Base-by-base conservation (phyloP, 1,140 invertebrate species). In the Caerostris darwini region DNA sequence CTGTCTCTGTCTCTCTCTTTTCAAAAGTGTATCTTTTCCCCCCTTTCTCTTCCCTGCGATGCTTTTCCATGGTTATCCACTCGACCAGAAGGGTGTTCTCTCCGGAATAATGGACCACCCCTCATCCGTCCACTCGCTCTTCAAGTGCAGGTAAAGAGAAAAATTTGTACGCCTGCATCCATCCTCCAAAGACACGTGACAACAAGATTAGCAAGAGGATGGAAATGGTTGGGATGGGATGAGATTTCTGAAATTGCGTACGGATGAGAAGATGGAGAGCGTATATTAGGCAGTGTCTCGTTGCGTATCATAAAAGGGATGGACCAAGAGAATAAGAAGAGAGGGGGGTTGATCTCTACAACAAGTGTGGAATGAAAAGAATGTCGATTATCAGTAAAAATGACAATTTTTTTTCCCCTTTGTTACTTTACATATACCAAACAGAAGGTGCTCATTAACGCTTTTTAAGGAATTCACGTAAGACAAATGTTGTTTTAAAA, bases 101-200 rank as follows among this genome's bases (percentile, higher is more conserved):
- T 34, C 83, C 7, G 19, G 83, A 58, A 85, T 56, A 85, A 85
- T 85, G 83, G 83, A 85, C 83, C 54, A 57, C 57, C 83, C 82
- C 56, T 12, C 17, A 7, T 85, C 58, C 54, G 54, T 50, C 61
- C 61, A 67, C 61, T 67, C 61, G 71, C 53, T 77, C 71, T 34
- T 34, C 12, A 67, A 67, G 64, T 85, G 83, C 83, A 85, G 83
- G 83, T 58, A 85, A 85, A 85, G 57, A 85, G 64, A 85, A 85
- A 59, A 19, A 50, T 77, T 8, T 77, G 50, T 64, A 17, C 53
- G 71, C 34, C 34, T 34, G 34, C 34, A 34, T 34, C 34, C 34
- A 34, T 34, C 71, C 34, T 77, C 71, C 71, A 12, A 53, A 77
- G 71, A 77, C 34, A 77, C 71, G 83, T 59, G 83, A 19, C 57